Evolutionary conservation across 2,888 invertebrate species (phyloP), one percentile per base, ranked within the genome.

Genomic region (Crocallis elinguaria): DNA sequence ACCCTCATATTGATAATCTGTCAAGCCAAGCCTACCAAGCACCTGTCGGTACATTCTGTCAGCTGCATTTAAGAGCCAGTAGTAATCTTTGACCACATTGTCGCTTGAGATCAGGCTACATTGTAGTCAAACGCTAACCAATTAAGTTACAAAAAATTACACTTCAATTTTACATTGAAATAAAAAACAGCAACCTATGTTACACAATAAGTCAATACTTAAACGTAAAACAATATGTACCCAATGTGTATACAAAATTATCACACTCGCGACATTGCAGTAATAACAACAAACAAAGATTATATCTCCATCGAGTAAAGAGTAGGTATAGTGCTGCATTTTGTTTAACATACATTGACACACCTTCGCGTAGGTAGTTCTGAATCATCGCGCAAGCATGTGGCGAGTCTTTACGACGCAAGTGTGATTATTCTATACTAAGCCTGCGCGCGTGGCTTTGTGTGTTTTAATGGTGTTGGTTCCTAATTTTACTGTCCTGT

Each of bases 371-470:
- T 43, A 23, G 41, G 43, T 11, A 19, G 44, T 9, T 6, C 17
- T 38, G 46, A 46, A 30, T 46, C 46, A 46, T 23, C 11, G 30
- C 11, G 7, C 30, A 38, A 32, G 21, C 19, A 46, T 46, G 46
- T 46, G 37, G 23, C 35, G 5, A 17, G n/a, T 27, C 27, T 27
- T 9, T 27, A 19, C 29, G 42, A 42, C 35, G 25, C 42, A 57
- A 37, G 60, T 48, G 23, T 29, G 52, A 53, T 52, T 50, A 57
- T 43, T 35, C 17, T 35, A n/a, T 33, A 3, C n/a, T 2, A 19
- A 9, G 3, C 27, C 1, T 27, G 27, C 27, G 27, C 1, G n/a
- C 2, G 1, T 27, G 27, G n/a, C 1, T n/a, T 27, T 9, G 9
- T 3, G 9, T 27, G 3, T 5, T 23, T n/a, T n/a, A n/a, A n/a